Evolutionary conservation across 1,140 invertebrate species (phyloP), one percentile per base, ranked within the genome.

Genomic region (Asbolus verrucosus): DNA sequence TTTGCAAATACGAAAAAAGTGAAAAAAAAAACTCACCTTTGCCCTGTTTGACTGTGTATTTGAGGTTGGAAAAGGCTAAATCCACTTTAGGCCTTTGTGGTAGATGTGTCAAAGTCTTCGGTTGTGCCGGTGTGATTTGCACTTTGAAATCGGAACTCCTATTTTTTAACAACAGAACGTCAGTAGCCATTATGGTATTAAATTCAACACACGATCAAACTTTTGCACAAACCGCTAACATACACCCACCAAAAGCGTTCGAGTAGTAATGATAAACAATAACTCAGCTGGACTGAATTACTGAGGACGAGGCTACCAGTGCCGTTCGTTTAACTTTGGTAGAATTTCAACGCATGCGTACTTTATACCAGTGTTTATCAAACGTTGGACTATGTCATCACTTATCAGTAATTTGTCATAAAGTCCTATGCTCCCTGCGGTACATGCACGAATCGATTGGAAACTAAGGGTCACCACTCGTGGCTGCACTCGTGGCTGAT

Each of bases 61-160:
- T 89, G 63, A 97, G 84, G 77, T 96, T 90, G 11, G 88, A 88
- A 81, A 96, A 97, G 60, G 91, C 92, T 80, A 96, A 85, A 78
- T 96, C 93, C 69, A 96, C 93, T 46, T 94, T 91, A 33, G 91
- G 92, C 76, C 94, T 87, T 79, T 92, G 90, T 5, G 92, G 92
- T 63, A 97, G 85, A 80, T 94, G 92, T 46, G 91, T 91, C 33
- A 94, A 85, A 2, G 90, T 92, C 82, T 91, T 93, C 9, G 88
- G 90, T 80, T 91, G 90, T 8, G 84, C 81, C 14, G 90, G 88
- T 4, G 85, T 80, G 72, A 90, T 89, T 72, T 88, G 87, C 75
- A 90, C 82, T 76, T 87, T 86, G 21, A 84, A 78, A 16, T 78
- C 71, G 6, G 70, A 30, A 69, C 77, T 78, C 79, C 83, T 84